Evolutionary conservation across 2,113 vertebrate species (phyloP), one percentile per base, ranked within the genome.

Genomic region (Porphyrio hochstetteri): DNA sequence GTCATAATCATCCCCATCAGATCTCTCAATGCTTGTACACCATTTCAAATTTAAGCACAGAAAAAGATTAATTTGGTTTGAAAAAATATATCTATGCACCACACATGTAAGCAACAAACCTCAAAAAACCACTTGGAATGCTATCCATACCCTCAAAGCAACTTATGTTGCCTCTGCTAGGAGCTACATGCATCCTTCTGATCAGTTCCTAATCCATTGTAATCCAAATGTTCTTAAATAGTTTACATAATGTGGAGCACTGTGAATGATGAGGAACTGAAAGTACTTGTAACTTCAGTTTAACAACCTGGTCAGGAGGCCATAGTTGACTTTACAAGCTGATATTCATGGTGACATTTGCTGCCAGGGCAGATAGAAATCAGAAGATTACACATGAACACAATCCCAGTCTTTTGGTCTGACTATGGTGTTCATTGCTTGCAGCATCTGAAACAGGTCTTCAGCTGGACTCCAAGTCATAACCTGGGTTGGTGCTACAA

Each of bases 41-140:
- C 35, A 10, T 18, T 20, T 13, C 2, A 65, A 90, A 82, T 71
- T n/a, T 5, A n/a, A 53, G 16, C 16, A 28, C 0, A 21, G 38
- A 44, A n/a, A 7, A 14, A 42, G 8, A 64, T 76, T 46, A 18
- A 46, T 46, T 46, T 46, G 44, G 44, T 46, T 46, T 18, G 44
- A 46, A 46, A 18, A 18, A 46, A 46, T 46, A 19, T 46, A 46
- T 46, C 44, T 46, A 18, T 46, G 44, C 44, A 46, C 11, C 20
- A 10, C 7, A 31, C 2, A 6, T 12, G 1, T 6, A 27, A 42
- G 15, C 2, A 79, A 11, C 20, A 19, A 33, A 52, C 3, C 31
- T 38, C 29, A 44, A 29, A 16, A 67, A 65, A 36, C 1, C 20
- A 16, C 3, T 35, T 23, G 27, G 60, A 57, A 68, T 23, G 6